Percentiles rank a stretch among this genome's conserved stretches.
Conservation (phyloP, 2,113 vertebrate genomes). For the Oncorhynchus masou region DNA sequence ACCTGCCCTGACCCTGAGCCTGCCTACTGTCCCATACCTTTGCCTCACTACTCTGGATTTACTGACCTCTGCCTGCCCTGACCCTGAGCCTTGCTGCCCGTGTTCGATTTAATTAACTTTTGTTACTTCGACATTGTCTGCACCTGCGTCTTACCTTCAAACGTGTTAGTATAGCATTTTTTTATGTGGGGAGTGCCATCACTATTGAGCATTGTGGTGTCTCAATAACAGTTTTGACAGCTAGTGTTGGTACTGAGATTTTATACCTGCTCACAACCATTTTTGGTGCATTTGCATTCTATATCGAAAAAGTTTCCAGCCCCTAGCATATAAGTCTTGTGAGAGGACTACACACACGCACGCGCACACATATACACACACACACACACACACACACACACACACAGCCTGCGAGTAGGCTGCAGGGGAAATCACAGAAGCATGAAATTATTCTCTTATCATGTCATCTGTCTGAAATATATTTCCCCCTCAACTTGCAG, state of each 20-base stretch:
- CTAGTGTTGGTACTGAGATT: too few relatives aligned
- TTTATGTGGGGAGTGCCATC: too few relatives aligned
- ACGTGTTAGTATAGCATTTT: too few relatives aligned
- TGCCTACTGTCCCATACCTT: too few relatives aligned
- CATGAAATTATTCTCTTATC: slow-evolving; percentile 95
- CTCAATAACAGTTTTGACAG: neutral
- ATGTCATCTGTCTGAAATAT: slow-evolving; percentile 86
- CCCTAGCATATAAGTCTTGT: neutral
- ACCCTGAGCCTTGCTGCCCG: too few relatives aligned
- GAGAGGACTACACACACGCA: slow-evolving; percentile 4
- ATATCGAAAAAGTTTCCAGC: neutral
- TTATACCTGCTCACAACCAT: too few relatives aligned
- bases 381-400: neutral
- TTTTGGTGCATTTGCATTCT: neutral
- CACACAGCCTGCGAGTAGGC: neutral
- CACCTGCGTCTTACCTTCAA: too few relatives aligned
- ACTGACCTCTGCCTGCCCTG: too few relatives aligned
- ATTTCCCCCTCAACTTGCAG: slow-evolving; percentile 76
- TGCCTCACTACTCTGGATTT: too few relatives aligned
- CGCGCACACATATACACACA: slow-evolving; percentile 10
- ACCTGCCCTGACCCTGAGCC: too few relatives aligned
- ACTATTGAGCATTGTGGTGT: neutral
- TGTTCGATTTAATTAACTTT: too few relatives aligned
- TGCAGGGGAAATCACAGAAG: slow-evolving; percentile 45
- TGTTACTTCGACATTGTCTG: too few relatives aligned